Evolutionary conservation across 2,888 invertebrate species (phyloP).

Genomic region (Leptopilina myrica): DNA sequence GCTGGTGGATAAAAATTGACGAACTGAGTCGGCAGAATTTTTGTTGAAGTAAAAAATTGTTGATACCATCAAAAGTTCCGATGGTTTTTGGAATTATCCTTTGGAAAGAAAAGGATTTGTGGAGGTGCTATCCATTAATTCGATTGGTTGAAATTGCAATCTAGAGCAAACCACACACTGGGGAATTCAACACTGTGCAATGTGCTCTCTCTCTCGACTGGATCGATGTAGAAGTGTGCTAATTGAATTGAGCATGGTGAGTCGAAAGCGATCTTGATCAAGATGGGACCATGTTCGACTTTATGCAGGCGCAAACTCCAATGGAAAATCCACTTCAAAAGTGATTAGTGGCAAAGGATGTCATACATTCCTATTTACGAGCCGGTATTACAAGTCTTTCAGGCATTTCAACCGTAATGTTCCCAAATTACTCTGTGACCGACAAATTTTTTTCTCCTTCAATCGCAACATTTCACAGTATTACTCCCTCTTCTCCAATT

Average conservation of each 20-base stretch:
- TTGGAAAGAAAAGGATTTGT: not conserved
- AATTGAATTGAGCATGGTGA: conserved; percentile 32
- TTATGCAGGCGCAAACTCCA: not conserved
- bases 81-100: conserved; percentile 19
- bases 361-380: conserved; percentile 8
- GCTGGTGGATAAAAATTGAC: too few relatives aligned
- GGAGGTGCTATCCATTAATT: conserved; percentile 33
- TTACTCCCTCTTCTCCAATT: too few relatives aligned
- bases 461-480: too few relatives aligned
- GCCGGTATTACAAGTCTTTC: not conserved
- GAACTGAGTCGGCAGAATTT: conserved; percentile 3
- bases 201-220: not conserved
- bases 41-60: not conserved
- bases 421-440: not conserved
- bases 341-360: conserved; percentile 8
- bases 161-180: conserved; percentile 16
- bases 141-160: conserved; percentile 37
- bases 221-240: conserved; percentile 33
- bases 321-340: conserved; percentile 31
- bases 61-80: conserved; percentile 2
- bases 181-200: conserved; percentile 1
- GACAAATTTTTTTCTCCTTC: too few relatives aligned
- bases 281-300: conserved; percentile 21
- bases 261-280: conserved; percentile 35
- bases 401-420: not conserved